A percentile compares a stretch with the other conserved stretches of the same genome.
These are phyloP conservation scores for Odontomachus brunneus DNA, from an alignment of 1,140 invertebrate genomes.

Conservation along the genomic window DNA sequence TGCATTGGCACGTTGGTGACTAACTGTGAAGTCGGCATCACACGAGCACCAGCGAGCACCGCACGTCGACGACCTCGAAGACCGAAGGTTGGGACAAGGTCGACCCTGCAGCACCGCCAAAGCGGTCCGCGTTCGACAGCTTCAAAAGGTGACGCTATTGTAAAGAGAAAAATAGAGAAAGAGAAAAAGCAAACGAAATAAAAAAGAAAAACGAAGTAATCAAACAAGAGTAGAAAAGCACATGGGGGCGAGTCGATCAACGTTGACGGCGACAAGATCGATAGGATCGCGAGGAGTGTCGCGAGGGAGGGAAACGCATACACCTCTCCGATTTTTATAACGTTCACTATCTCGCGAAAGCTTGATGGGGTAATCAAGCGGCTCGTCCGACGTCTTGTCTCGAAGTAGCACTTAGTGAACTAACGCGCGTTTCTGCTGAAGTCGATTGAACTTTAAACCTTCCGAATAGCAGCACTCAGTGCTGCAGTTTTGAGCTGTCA, in stretches of 20 bases:
- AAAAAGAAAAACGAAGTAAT: slow-evolving; percentile 37
- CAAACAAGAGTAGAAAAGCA: slow-evolving; percentile 16
- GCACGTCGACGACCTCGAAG: slow-evolving; percentile 84
- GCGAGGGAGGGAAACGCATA: neutral
- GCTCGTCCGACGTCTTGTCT: slow-evolving; percentile 21
- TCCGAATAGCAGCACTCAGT: too few species aligned
- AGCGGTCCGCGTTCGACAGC: slow-evolving; percentile 83
- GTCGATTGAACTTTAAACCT: too few species aligned
- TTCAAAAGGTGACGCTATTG: slow-evolving; percentile 84
- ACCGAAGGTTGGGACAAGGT: slow-evolving; percentile 82
- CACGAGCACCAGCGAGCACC: slow-evolving; percentile 84
- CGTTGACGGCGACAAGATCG: slow-evolving; percentile 5
- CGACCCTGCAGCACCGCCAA: slow-evolving; percentile 79
- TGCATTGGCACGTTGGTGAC: slow-evolving; percentile 81
- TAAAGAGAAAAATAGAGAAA: slow-evolving; percentile 63
- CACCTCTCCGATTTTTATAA: neutral
- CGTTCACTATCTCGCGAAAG: neutral
- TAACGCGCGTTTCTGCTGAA: too few species aligned
- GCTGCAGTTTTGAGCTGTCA: too few species aligned
- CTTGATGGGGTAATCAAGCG: slow-evolving; percentile 38
- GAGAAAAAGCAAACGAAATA: slow-evolving; percentile 14
- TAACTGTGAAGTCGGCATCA: slow-evolving; percentile 83
- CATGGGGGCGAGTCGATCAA: slow-evolving; percentile 17
- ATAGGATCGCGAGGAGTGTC: slow-evolving; percentile 34
- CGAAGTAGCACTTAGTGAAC: slow-evolving; percentile 4